Conservation (phyloP, 2,888 invertebrate species). For the Ochlodes sylvanus region DNA sequence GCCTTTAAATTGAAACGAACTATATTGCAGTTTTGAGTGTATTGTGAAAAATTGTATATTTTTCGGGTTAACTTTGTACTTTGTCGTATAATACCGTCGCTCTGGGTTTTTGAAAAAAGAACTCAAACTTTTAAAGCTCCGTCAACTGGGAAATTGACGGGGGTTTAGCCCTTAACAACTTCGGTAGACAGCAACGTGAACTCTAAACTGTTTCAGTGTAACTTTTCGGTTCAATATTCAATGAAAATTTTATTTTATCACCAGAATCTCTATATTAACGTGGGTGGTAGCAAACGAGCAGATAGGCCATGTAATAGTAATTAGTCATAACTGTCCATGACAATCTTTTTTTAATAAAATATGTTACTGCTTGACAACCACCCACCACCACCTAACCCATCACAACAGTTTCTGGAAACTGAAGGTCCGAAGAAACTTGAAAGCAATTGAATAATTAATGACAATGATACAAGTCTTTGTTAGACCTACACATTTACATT, state of each 20-base stretch:
- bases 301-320: no score
- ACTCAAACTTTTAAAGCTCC: conserved; percentile 16
- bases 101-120: conserved; percentile 2
- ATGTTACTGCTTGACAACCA: no score
- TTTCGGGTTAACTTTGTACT: neutral
- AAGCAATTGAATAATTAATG: no score
- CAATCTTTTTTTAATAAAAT: no score
- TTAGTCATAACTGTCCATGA: no score
- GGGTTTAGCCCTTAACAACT: neutral
- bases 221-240: neutral
- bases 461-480: neutral
- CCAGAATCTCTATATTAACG: no score
- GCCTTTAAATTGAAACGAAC: conserved; percentile 19
- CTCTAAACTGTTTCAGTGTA: neutral
- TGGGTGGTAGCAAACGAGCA: no score
- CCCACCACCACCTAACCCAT: no score
- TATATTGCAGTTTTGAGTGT: conserved; percentile 11
- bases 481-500: no score
- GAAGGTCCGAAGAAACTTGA: no score
- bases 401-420: no score
- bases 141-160: neutral
- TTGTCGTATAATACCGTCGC: neutral
- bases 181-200: neutral
- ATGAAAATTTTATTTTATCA: no score
- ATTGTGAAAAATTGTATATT: conserved; percentile 9